These are phyloP conservation scores for Cichladusa arquata DNA, from an alignment of 2,113 vertebrate species.

Conservation along the genomic window DNA sequence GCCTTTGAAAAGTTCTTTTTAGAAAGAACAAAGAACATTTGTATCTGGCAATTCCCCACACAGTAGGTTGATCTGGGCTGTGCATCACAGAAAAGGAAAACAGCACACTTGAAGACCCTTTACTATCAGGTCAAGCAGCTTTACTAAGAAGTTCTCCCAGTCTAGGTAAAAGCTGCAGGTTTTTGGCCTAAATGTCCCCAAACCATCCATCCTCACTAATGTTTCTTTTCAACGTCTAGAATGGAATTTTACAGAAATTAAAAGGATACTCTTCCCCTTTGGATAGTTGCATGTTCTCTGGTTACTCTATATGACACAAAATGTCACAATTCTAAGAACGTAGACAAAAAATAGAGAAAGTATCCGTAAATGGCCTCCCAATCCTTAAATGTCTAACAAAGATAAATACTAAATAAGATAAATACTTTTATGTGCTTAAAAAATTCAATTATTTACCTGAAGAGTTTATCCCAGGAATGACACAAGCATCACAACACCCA, in stretches of 20 bases:
- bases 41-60: not conserved
- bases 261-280: not conserved
- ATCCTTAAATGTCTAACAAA: not conserved
- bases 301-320: not conserved
- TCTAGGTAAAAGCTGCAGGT: not conserved
- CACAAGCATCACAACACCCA: constrained; percentile 93
- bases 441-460: constrained; percentile 68
- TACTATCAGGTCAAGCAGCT: not conserved
- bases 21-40: not conserved
- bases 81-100: not conserved
- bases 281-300: not conserved
- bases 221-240: not conserved
- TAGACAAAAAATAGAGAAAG: not conserved
- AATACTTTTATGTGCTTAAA: not conserved
- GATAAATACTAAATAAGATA: not conserved
- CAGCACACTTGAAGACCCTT: not conserved
- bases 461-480: constrained; percentile 85
- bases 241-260: not conserved
- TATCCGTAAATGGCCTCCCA: not conserved
- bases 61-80: not conserved
- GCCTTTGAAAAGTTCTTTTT: not conserved
- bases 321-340: not conserved
- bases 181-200: not conserved
- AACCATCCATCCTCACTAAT: not conserved
- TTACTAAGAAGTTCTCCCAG: not conserved